Percentiles rank a stretch among this genome's conserved stretches.
These are phyloP conservation scores for Trichoplusia ni DNA, from an alignment of 1,140 invertebrate species.

Conservation along the genomic window DNA sequence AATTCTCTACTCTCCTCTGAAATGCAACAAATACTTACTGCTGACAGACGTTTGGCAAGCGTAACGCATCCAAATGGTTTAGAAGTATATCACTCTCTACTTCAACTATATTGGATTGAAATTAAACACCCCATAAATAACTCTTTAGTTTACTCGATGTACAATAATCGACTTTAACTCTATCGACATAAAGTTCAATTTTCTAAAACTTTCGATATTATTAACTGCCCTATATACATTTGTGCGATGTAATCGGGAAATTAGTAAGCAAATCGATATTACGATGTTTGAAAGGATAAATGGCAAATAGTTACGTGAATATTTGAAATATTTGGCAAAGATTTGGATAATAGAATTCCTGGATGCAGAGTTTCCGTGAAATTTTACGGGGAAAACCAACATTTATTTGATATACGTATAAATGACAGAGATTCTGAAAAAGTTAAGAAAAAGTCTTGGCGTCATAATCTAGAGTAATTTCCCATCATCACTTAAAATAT, in stretches of 20 bases:
- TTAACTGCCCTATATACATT: background rate
- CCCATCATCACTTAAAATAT: too few species aligned
- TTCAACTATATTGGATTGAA: conserved; percentile 13
- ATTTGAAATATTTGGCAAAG: conserved; percentile 29
- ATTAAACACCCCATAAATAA: conserved; percentile 14
- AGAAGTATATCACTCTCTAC: conserved; percentile 9
- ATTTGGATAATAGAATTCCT: conserved; percentile 11
- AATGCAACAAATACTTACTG: conserved; percentile 11
- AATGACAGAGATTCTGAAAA: too few species aligned
- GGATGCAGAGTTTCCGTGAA: conserved; percentile 15
- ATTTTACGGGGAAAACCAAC: conserved; percentile 27
- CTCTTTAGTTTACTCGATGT: background rate
- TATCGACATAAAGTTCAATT: background rate
- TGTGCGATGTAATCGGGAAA: conserved; percentile 9
- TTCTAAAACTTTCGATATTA: background rate
- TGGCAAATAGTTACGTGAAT: conserved; percentile 5
- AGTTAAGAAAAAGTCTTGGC: too few species aligned
- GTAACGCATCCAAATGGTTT: conserved; percentile 4
- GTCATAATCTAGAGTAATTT: too few species aligned
- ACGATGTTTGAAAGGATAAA: background rate
- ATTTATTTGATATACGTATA: background rate
- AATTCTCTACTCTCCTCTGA: background rate
- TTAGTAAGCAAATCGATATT: background rate
- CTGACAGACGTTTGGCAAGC: conserved; percentile 11
- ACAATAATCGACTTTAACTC: conserved; percentile 13